phyloP scores from a whole-genome alignment of 1,140 invertebrate genomes.

The Cydia amplana region DNA sequence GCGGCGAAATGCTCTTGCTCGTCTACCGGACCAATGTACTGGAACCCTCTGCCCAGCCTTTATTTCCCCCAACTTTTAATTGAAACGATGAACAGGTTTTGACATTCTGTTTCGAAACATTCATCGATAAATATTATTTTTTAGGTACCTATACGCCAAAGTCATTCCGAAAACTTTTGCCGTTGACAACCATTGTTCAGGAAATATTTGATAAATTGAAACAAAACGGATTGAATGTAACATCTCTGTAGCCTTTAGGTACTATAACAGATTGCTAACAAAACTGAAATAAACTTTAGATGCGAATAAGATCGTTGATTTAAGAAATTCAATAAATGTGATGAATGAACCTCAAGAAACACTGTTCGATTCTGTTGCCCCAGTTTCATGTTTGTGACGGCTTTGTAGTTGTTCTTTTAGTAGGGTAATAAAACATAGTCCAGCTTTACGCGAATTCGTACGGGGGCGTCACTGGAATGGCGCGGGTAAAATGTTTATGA shows the following conservation, averaged over 20 bases:
- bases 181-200: constrained; percentile 12
- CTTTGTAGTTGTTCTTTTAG: constrained; percentile 13
- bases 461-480: neutral
- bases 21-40: neutral
- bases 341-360: neutral
- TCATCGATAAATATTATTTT: constrained; percentile 34
- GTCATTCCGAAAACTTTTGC: constrained; percentile 34
- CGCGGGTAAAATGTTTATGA: constrained; percentile 10
- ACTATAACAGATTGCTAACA: constrained; percentile 4
- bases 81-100: constrained; percentile 44
- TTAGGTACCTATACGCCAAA: constrained; percentile 34
- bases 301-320: neutral
- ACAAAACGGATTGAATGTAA: neutral
- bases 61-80: constrained; percentile 42
- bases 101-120: constrained; percentile 36
- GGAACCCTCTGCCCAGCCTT: neutral
- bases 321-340: constrained; percentile 5
- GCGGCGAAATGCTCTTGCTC: neutral
- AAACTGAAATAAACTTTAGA: neutral
- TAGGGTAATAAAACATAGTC: constrained; percentile 10
- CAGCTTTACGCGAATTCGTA: constrained; percentile 19
- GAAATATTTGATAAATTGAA: constrained; percentile 12
- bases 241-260: neutral
- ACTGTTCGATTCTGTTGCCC: constrained; percentile 7
- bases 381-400: constrained; percentile 12